phyloP scores from a whole-genome alignment of 2,797 vertebrate genomes.

The Malacoraja senta region DNA sequence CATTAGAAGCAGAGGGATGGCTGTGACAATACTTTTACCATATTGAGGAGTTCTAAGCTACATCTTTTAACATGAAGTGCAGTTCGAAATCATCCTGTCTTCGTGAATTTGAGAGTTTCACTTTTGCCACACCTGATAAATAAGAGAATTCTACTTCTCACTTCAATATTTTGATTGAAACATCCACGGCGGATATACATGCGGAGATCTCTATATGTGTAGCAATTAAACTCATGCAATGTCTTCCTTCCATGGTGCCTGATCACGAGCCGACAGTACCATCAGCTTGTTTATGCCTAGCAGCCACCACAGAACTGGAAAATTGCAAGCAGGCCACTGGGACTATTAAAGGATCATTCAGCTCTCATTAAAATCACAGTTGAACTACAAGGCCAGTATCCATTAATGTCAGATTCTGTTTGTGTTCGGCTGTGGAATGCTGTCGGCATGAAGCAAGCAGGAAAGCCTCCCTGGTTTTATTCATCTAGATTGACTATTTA shows the following conservation, averaged over 20 bases:
- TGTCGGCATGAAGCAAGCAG: neutral
- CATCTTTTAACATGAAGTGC: neutral
- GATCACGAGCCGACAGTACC: neutral
- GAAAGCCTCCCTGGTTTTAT: neutral
- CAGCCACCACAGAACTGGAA: neutral
- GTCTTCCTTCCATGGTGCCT: conserved; percentile 13
- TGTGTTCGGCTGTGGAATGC: neutral
- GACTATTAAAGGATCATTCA: conserved; percentile 18
- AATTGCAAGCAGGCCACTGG: neutral
- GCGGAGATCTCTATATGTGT: neutral
- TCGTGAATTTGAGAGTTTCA: neutral
- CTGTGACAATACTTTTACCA: neutral
- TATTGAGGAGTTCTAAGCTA: neutral
- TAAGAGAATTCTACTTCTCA: neutral
- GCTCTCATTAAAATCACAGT: conserved; percentile 22
- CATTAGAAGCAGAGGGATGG: neutral
- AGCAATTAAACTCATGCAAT: neutral
- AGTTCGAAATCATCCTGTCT: neutral
- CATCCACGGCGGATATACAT: neutral
- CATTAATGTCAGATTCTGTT: conserved; percentile 8
- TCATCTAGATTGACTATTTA: neutral
- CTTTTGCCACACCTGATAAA: neutral
- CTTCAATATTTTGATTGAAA: neutral
- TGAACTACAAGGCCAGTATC: neutral
- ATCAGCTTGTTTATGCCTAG: neutral